A percentile compares a stretch with the other conserved stretches of the same genome.
These are phyloP conservation scores for Barypeithes pellucidus DNA, from an alignment of 2,888 invertebrate species.

Conservation along the genomic window DNA sequence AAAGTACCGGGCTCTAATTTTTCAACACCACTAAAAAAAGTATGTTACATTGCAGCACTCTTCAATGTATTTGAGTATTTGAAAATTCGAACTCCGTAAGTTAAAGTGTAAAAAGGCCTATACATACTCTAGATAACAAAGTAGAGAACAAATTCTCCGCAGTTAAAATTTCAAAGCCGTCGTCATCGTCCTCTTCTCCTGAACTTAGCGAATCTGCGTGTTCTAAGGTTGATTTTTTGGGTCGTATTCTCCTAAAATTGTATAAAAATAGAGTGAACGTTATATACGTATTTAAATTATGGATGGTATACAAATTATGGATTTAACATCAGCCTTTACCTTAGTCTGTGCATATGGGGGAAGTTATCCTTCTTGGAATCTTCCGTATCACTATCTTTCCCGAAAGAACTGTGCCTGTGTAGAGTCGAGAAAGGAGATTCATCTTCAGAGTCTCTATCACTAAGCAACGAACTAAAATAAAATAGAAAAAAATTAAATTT, in stretches of 20 bases:
- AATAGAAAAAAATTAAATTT: neutral
- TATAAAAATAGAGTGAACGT: too few relatives aligned
- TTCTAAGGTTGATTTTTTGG: slow-evolving; percentile 77
- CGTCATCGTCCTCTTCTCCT: slow-evolving; percentile 90
- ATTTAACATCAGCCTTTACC: slow-evolving; percentile 67
- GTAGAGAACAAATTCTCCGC: slow-evolving; percentile 94
- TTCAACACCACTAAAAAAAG: too few relatives aligned
- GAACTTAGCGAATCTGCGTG: slow-evolving; percentile 91
- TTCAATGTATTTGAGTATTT: neutral
- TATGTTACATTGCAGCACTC: too few relatives aligned
- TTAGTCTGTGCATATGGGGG: slow-evolving; percentile 79
- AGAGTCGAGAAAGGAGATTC: slow-evolving; percentile 76
- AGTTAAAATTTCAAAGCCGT: slow-evolving; percentile 92
- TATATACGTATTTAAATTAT: too few relatives aligned
- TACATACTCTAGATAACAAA: slow-evolving; percentile 83
- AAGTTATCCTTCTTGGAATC: slow-evolving; percentile 71
- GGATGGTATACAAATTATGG: too few relatives aligned
- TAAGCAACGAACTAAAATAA: slow-evolving; percentile 75
- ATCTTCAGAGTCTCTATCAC: slow-evolving; percentile 81
- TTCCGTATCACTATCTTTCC: slow-evolving; percentile 76
- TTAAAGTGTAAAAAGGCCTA: neutral
- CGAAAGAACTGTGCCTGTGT: slow-evolving; percentile 75
- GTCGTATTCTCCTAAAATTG: slow-evolving; percentile 77
- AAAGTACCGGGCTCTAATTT: too few relatives aligned
- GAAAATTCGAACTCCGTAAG: neutral